These are phyloP conservation scores for Patella pellucida DNA, from an alignment of 2,888 invertebrate species.

Conservation along the genomic window DNA sequence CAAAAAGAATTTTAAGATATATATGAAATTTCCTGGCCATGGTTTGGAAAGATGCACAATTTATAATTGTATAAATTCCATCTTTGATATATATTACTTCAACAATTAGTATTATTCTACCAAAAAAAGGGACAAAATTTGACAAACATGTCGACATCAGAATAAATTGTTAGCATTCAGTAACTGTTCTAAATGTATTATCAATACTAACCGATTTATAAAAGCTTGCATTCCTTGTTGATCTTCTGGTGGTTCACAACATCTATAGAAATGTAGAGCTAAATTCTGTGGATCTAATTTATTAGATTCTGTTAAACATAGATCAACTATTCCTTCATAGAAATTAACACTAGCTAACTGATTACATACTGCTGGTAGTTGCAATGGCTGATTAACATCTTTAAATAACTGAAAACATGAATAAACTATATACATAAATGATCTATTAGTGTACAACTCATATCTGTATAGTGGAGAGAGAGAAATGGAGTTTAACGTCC, in stretches of 20 bases:
- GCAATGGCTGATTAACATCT: conserved; percentile 88
- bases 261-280: conserved; percentile 88
- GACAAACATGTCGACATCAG: no score
- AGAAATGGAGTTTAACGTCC: neutral
- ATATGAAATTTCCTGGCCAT: no score
- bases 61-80: no score
- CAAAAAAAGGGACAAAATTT: no score
- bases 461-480: neutral
- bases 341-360: conserved; percentile 83
- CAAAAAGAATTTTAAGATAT: no score
- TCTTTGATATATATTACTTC: no score
- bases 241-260: conserved; percentile 86
- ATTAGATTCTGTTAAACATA: conserved; percentile 86
- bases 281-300: conserved; percentile 89
- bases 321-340: conserved; percentile 89
- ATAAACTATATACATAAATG: neutral
- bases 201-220: conserved; percentile 54
- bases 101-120: no score
- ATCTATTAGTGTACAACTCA: neutral
- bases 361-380: conserved; percentile 86
- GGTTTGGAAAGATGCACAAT: no score
- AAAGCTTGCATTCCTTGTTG: conserved; percentile 85
- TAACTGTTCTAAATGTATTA: no score
- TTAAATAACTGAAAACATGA: conserved; percentile 78
- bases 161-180: no score